Base-by-base conservation (phyloP, 2,888 invertebrate species). In the Lottia scabra region DNA sequence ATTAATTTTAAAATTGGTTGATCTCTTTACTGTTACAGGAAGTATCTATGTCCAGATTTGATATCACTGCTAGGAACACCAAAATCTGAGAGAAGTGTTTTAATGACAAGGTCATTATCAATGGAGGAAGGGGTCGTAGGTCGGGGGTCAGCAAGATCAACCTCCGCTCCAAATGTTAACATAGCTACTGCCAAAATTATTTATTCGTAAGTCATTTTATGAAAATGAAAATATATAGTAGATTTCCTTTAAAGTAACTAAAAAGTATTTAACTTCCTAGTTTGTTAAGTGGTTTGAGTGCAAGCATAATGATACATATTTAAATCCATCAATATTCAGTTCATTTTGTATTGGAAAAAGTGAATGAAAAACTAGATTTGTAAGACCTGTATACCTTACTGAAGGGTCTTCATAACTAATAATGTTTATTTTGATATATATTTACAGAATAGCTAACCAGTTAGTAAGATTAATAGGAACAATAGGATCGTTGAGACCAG, bases 21-120 rank as follows among this genome's bases (percentile, higher is more conserved):
- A 48, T 23, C 65, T 71, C 63, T n/a, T n/a, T n/a, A n/a, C n/a
- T 23, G 0, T 75, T 78, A 1, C 80, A 90, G 97, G 97, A 96
- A 97, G 89, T 94, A 96, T 84, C 94, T 97, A 85, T 97, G 96
- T 84, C 97, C 97, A 0, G 94, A 95, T 0, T 90, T 97, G 78
- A 94, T 97, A 71, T 94, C 95, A 0, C 94, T 97, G 73, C 91
- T 97, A 2, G 97, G 97, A 0, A 95, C 96, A 12, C 97, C 97
- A 0, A 92, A 95, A 68, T 93, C 95, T 75, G 95, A 95, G 83
- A 94, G 94, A 85, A 94, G 94, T 83, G 93, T 94, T 75, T 93
- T 93, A 67, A 93, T 94, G 67, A 85, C 82, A 73, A 80, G 80
- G 64, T 68, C 76, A 27, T 85, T 77, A 67, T 79, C 80, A 63